Evolutionary conservation across 2,888 invertebrate genomes (phyloP), one percentile per base, ranked within the genome.

Genomic region (Agrilus cyanescens): DNA sequence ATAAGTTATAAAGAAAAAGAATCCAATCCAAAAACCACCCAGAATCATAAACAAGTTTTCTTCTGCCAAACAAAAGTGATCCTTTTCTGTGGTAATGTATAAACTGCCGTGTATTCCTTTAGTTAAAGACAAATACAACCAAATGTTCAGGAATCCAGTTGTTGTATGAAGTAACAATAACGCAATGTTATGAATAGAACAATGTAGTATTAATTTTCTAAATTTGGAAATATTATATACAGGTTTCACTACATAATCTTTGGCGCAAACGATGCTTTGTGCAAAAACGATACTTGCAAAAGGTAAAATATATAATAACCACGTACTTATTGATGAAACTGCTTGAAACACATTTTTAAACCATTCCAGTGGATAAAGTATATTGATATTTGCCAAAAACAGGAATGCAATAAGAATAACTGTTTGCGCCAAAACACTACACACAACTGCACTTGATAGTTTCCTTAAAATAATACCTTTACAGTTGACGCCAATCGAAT

Each of bases 231-330:
- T 71, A 47, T 75, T 73, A 54, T 78, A 82, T 0, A 71, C 70
- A 31, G 74, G 66, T 38, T 74, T 73, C 14, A 72, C 67, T 16
- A 83, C 70, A 53, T 82, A 82, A 50, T 78, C 78, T 57, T 80
- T 82, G 36, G 80, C 80, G 56, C 80, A 78, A 30, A 82, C 70
- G 32, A 82, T 68, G n/a, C 84, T 81, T 65, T 84, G 83, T 5
- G 80, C 70, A 46, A 81, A 75, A 8, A 82, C 76, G 1, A 82
- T 72, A 18, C 70, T 59, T 10, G 74, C 68, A 13, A 85, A 71
- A 1, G 83, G 74, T 18, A 80, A 62, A 36, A 82, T 72, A 52
- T 77, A 80, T 1, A n/a, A n/a, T n/a, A 80, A 59, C 67, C 78
- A 76, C 63, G 82, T 82, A 58, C 75, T 74, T 56, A 75, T 68